Percentiles rank a stretch among this genome's conserved stretches.
Evolutionary conservation across 2,888 invertebrate species (phyloP).

Genomic region (Chrysolina americana): DNA sequence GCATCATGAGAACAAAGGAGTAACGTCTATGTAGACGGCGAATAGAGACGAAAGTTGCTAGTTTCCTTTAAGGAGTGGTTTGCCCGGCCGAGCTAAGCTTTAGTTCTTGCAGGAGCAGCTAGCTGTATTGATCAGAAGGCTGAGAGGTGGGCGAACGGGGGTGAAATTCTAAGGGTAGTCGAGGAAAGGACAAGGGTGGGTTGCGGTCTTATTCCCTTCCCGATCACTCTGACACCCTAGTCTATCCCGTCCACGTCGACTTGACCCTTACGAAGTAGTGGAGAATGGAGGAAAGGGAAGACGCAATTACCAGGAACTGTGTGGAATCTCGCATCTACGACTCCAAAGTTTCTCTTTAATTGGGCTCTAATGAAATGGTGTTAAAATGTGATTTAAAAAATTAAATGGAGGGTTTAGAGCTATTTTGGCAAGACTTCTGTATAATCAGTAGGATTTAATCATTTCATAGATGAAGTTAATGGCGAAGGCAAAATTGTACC

Average conservation of each 20-base stretch:
- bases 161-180: constrained; percentile 66
- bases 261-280: constrained; percentile 58
- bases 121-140: constrained; percentile 70
- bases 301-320: constrained; percentile 37
- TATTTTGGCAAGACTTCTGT: background rate
- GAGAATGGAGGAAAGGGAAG: constrained; percentile 50
- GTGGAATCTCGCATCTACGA: constrained; percentile 27
- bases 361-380: background rate
- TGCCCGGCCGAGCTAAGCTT: constrained; percentile 70
- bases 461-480: too few species aligned
- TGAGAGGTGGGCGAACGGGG: constrained; percentile 58
- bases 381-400: background rate
- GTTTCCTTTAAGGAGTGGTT: constrained; percentile 68
- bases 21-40: constrained; percentile 50
- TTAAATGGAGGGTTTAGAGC: background rate
- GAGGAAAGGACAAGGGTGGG: constrained; percentile 69
- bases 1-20: constrained; percentile 57
- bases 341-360: constrained; percentile 34
- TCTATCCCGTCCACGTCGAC: constrained; percentile 56
- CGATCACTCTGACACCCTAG: constrained; percentile 44
- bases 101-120: constrained; percentile 71
- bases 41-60: constrained; percentile 61
- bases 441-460: too few species aligned
- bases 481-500: too few species aligned
- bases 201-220: constrained; percentile 69